Conservation (phyloP, 2,797 vertebrate species). For the Sebastes wilsoni region DNA sequence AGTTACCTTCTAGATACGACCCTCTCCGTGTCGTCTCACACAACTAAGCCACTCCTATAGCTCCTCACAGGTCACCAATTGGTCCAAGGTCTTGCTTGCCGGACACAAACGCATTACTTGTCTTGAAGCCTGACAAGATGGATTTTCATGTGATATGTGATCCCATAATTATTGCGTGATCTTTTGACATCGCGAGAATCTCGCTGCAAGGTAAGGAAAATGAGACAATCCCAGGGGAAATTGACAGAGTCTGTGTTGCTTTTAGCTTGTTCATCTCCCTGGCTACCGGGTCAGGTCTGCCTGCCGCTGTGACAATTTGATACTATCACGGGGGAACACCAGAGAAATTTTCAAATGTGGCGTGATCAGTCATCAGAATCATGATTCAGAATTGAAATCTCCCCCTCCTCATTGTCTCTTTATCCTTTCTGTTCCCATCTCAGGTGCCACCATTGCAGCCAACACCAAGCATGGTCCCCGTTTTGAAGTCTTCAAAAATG, state of each 20-base stretch:
- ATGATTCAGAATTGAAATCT: background rate
- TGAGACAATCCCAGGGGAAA: background rate
- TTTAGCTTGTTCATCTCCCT: background rate
- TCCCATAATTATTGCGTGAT: no score
- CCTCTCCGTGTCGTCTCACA: no score
- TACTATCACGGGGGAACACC: background rate
- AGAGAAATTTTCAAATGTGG: background rate
- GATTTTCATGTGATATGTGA: no score
- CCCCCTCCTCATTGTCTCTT: background rate
- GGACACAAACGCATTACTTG: no score
- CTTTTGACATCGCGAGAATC: no score
- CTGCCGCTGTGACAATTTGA: background rate
- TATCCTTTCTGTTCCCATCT: background rate
- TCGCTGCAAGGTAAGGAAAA: background rate
- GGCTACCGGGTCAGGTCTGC: background rate
- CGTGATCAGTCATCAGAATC: background rate
- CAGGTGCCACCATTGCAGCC: conserved; percentile 85
- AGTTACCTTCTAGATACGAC: no score
- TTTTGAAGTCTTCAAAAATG: conserved; percentile 85
- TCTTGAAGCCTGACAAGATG: no score
- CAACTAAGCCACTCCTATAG: no score
- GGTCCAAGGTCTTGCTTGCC: no score
- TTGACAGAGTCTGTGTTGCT: background rate
- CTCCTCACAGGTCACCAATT: no score
- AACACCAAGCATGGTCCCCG: conserved; percentile 80